These are phyloP conservation scores for Rhodeus uyekii DNA, from an alignment of 2,797 vertebrate species.

Conservation along the genomic window DNA sequence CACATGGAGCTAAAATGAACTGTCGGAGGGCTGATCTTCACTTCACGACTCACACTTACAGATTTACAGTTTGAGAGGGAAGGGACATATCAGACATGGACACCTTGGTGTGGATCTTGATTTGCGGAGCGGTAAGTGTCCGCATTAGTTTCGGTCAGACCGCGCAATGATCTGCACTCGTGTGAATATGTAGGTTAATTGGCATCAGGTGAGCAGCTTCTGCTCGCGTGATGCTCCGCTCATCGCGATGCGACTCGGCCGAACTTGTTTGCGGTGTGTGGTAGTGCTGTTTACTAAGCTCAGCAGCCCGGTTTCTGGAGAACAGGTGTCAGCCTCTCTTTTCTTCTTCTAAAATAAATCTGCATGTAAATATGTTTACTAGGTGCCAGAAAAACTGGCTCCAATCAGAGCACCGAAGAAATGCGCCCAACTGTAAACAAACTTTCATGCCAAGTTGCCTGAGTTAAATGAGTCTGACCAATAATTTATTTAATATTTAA, in stretches of 20 bases:
- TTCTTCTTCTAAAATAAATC: background rate
- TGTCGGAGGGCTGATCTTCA: slow-evolving; percentile 51
- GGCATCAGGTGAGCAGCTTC: slow-evolving; percentile 15
- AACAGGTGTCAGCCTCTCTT: slow-evolving; percentile 22
- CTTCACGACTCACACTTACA: slow-evolving; percentile 53
- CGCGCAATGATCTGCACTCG: background rate
- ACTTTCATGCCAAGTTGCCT: slow-evolving; percentile 3
- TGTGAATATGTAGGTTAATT: background rate
- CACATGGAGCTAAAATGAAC: slow-evolving; percentile 69
- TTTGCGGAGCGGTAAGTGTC: slow-evolving; percentile 73
- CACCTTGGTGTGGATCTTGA: slow-evolving; percentile 65
- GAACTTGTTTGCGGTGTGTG: slow-evolving; percentile 31
- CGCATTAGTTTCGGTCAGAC: background rate
- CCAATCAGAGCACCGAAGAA: background rate
- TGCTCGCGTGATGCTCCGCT: slow-evolving; percentile 1
- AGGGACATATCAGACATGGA: slow-evolving; percentile 64
- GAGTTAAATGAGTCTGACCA: background rate
- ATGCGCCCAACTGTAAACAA: background rate
- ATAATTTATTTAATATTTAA: background rate
- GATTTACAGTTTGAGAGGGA: slow-evolving; percentile 41
- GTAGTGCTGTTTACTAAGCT: slow-evolving; percentile 28
- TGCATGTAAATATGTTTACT: background rate
- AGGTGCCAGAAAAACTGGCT: background rate
- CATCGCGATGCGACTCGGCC: slow-evolving; percentile 9
- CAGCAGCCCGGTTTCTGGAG: slow-evolving; percentile 10